Conservation (phyloP, 2,888 invertebrate genomes). For the Ptychoptera contaminata region DNA sequence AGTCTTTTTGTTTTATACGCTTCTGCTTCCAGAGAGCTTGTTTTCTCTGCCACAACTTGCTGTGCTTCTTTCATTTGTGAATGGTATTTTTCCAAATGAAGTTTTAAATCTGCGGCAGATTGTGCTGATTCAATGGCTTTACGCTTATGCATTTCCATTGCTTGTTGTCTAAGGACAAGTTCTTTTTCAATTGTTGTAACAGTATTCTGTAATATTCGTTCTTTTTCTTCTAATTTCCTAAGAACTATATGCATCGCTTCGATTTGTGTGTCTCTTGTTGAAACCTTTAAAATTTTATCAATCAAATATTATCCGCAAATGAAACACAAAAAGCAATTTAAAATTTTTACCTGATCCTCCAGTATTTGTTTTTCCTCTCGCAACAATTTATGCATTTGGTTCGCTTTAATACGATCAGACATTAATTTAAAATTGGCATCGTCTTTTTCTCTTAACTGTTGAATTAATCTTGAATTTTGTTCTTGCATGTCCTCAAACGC, state of each 20-base stretch:
- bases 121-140: conserved; percentile 97
- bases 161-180: conserved; percentile 78
- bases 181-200: conserved; percentile 91
- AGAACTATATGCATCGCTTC: conserved; percentile 91
- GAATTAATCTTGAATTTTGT: conserved; percentile 87
- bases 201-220: conserved; percentile 79
- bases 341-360: conserved; percentile 58
- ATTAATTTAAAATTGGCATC: conserved; percentile 98
- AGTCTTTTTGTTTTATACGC: conserved; percentile 91
- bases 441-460: conserved; percentile 90
- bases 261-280: conserved; percentile 72
- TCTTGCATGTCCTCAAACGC: conserved; percentile 99
- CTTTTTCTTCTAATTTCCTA: conserved; percentile 89
- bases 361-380: conserved; percentile 89
- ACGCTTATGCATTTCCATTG: conserved; percentile 95
- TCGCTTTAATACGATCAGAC: conserved; percentile 92
- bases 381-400: conserved; percentile 85
- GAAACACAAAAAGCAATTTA: background rate
- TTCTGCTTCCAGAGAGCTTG: conserved; percentile 87
- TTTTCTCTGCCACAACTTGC: conserved; percentile 91
- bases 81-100: conserved; percentile 96
- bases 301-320: background rate
- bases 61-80: conserved; percentile 97
- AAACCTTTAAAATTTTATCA: conserved; percentile 32
- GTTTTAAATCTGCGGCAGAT: conserved; percentile 89